Percentiles rank a stretch among this genome's conserved stretches.
Conservation (phyloP, 2,113 vertebrate genomes). For the Bubalus kerabau region DNA sequence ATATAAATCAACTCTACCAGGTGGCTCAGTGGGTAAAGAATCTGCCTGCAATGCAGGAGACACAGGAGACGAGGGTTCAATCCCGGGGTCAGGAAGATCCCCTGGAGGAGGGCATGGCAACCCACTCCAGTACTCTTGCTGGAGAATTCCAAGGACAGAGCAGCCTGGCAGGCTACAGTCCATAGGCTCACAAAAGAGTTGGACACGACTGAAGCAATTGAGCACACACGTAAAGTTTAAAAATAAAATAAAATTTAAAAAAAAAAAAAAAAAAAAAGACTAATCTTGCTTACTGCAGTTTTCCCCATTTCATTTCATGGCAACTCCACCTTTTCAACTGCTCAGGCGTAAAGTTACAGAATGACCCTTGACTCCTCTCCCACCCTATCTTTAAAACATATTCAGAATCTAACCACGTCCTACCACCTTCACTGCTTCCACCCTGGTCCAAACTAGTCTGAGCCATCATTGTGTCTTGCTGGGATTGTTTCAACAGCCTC, state of each 20-base stretch:
- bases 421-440: background rate
- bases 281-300: background rate
- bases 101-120: background rate
- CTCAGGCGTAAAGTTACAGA: background rate
- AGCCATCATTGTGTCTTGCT: background rate
- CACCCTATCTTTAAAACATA: slow-evolving; percentile 9
- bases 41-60: background rate
- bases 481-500: background rate
- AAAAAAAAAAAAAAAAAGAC: background rate
- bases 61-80: background rate
- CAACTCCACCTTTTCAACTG: background rate
- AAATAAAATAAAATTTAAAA: too few relatives aligned
- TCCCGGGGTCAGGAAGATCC: background rate
- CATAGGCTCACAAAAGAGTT: background rate
- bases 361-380: background rate
- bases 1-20: background rate
- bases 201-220: rapidly evolving
- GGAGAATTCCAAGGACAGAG: background rate
- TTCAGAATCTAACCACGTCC: background rate
- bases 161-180: background rate
- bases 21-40: background rate
- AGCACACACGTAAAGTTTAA: too few relatives aligned
- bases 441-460: background rate
- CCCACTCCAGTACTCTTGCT: background rate
- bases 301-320: background rate